phyloP scores from a whole-genome alignment of 64 coral and sea anemone genomes.

The Stichodactyla helianthus region DNA sequence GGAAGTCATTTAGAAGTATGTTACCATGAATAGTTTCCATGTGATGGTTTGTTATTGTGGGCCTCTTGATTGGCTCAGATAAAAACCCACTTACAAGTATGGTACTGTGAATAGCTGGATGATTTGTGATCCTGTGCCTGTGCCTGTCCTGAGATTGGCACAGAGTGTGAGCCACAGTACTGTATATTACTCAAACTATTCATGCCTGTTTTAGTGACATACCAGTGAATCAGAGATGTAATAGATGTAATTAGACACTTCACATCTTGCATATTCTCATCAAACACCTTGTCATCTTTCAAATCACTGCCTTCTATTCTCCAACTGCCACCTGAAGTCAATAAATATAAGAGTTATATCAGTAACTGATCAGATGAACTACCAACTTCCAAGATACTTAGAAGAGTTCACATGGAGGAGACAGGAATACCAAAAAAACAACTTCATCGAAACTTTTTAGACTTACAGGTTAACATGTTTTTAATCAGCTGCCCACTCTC shows the following conservation, averaged over 20 bases:
- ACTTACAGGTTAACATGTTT: conserved; percentile 66
- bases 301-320: conserved; percentile 31
- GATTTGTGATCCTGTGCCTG: not conserved
- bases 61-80: no score
- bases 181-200: not conserved
- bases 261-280: conserved; percentile 34
- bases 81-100: no score
- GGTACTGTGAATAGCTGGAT: not conserved
- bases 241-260: conserved; percentile 28
- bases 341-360: not conserved
- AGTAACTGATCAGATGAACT: not conserved
- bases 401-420: no score
- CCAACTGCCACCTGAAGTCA: not conserved
- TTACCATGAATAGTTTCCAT: no score
- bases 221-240: conserved; percentile 61
- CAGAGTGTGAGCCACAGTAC: not conserved
- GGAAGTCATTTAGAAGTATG: no score
- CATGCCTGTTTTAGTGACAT: not conserved
- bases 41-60: no score
- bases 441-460: not conserved
- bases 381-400: no score
- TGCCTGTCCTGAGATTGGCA: not conserved
- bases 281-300: conserved; percentile 5
- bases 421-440: no score
- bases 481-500: conserved; percentile 83